Evolutionary conservation across 1,140 invertebrate species (phyloP).

Genomic region (Ceratina japonica): DNA sequence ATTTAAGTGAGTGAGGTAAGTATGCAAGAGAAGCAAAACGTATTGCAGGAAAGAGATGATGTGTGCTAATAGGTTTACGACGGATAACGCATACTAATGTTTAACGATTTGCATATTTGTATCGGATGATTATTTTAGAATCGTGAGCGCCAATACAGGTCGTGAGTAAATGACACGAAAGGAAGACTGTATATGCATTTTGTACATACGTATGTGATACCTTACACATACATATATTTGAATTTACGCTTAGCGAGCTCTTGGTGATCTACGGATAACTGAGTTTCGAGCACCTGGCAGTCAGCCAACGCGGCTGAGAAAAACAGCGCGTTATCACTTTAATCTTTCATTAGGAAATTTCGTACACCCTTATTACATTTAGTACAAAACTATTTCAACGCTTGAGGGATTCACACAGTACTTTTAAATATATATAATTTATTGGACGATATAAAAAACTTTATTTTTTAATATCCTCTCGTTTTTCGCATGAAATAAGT

Average conservation of each 20-base stretch:
- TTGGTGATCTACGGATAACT: constrained; percentile 44
- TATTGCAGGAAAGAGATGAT: neutral
- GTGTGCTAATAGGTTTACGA: neutral
- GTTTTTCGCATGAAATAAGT: constrained; percentile 8
- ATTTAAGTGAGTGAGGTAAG: neutral
- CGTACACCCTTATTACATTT: neutral
- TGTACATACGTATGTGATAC: constrained; percentile 2
- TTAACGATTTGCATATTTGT: neutral
- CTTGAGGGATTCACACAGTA: neutral
- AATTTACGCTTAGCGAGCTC: constrained; percentile 39
- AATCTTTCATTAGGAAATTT: constrained; percentile 22
- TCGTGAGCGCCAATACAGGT: neutral
- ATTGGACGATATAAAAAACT: neutral
- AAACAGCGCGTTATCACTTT: constrained; percentile 34
- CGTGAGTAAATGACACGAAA: neutral
- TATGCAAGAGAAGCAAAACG: neutral
- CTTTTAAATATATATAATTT: constrained; percentile 14
- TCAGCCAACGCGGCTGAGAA: constrained; percentile 23
- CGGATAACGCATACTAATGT: neutral
- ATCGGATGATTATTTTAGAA: constrained; percentile 5
- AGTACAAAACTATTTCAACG: constrained; percentile 2
- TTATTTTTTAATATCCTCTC: neutral
- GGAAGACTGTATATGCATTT: no score
- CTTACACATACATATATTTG: constrained; percentile 16
- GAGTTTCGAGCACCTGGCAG: constrained; percentile 37